Evolutionary conservation across 2,113 vertebrate genomes (phyloP).

Genomic region (Ploceus nigricollis): DNA sequence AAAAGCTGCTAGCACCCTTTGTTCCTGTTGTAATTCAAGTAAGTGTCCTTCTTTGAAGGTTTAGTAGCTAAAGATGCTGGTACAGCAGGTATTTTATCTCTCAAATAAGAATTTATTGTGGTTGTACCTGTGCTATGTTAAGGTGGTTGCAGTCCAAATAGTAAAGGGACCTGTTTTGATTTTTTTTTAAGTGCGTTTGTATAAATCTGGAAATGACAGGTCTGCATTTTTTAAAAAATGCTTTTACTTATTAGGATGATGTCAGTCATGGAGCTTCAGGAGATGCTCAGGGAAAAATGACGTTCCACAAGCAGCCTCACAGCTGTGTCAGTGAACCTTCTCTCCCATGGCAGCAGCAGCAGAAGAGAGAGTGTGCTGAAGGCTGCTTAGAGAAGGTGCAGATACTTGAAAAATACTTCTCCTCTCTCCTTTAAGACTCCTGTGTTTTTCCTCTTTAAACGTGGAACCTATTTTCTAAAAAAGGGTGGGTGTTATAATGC

Average conservation of each 20-base stretch:
- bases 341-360: constrained; percentile 68
- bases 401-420: neutral
- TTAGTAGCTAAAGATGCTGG: neutral
- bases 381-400: constrained; percentile 41
- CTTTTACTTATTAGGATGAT: constrained; percentile 65
- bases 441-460: neutral
- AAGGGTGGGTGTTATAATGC: neutral
- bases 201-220: neutral
- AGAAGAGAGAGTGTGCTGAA: constrained; percentile 43
- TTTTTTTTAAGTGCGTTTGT: neutral
- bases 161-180: neutral
- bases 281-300: constrained; percentile 2
- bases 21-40: constrained; percentile 65
- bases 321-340: constrained; percentile 72
- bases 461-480: neutral
- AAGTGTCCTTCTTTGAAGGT: constrained; percentile 17
- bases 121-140: neutral
- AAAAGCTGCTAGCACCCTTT: constrained; percentile 75
- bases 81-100: neutral
- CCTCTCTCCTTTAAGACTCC: neutral
- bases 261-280: neutral
- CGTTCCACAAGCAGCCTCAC: constrained; percentile 34
- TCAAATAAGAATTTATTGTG: neutral
- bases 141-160: neutral
- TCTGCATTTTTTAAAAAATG: neutral